A percentile compares a stretch with the other conserved stretches of the same genome.
Evolutionary conservation across 2,113 vertebrate genomes (phyloP).

Genomic region (Benitochromis conjunctus): DNA sequence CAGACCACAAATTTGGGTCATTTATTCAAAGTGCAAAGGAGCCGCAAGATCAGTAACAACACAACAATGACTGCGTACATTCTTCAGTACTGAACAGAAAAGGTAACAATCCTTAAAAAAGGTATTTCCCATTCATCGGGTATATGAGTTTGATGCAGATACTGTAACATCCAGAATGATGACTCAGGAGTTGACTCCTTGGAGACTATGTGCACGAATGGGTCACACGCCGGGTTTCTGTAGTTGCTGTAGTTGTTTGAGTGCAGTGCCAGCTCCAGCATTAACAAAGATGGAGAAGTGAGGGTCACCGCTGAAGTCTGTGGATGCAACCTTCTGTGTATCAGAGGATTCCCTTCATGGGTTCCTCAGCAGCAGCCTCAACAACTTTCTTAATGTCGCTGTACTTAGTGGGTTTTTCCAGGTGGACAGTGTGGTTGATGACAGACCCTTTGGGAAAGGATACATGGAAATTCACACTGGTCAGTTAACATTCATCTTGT

Average conservation of each 20-base stretch:
- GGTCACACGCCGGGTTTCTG: neutral
- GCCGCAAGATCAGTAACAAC: neutral
- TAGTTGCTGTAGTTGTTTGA: neutral
- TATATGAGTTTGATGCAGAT: neutral
- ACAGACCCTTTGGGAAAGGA: neutral
- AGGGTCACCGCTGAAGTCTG: neutral
- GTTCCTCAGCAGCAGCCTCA: neutral
- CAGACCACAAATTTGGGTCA: neutral
- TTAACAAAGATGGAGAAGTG: neutral
- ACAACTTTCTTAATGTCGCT: neutral
- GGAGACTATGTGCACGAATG: neutral
- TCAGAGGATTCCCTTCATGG: neutral
- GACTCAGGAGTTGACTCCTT: neutral
- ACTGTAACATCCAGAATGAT: neutral
- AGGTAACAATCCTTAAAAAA: neutral
- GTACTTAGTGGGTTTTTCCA: neutral
- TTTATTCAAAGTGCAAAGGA: neutral
- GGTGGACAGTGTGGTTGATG: neutral
- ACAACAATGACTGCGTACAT: neutral
- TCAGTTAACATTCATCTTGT: neutral
- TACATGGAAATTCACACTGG: neutral
- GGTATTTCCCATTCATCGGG: neutral
- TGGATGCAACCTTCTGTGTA: neutral
- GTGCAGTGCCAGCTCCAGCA: accelerated
- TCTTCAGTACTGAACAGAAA: neutral